Evolutionary conservation across 2,888 invertebrate species (phyloP).

Genomic region (Linnaemya vulpina): DNA sequence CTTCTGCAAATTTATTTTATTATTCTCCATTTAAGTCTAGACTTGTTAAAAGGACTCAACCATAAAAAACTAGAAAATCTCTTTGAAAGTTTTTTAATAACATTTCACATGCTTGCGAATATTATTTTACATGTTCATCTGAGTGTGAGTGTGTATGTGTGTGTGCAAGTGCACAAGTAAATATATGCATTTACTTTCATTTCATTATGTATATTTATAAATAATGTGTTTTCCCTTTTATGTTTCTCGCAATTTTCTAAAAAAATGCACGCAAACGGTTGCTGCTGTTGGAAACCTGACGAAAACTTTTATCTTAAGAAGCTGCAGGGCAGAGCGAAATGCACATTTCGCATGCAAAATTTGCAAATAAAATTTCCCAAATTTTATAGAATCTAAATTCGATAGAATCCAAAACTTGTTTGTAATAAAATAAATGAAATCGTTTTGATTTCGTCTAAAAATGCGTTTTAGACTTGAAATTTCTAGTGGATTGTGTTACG

Average conservation of each 20-base stretch:
- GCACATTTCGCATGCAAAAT: constrained; percentile 29
- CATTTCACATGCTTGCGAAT: background rate
- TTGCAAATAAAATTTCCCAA: constrained; percentile 6
- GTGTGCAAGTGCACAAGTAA: background rate
- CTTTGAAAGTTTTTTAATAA: constrained; percentile 54
- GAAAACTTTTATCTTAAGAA: constrained; percentile 20
- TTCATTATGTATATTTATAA: constrained; percentile 20
- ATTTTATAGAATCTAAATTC: background rate
- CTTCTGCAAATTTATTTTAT: background rate
- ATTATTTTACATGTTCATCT: background rate
- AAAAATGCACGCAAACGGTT: constrained; percentile 16
- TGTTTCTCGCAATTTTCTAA: constrained; percentile 12
- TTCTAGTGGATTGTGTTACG: too few relatives aligned
- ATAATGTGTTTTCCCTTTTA: background rate
- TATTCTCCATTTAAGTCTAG: constrained; percentile 50
- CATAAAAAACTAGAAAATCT: constrained; percentile 47
- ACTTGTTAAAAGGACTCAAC: constrained; percentile 33
- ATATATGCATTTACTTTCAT: background rate
- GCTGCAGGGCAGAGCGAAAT: constrained; percentile 14
- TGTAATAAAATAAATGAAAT: too few relatives aligned
- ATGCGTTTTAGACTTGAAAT: too few relatives aligned
- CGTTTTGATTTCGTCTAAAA: too few relatives aligned
- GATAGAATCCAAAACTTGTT: too few relatives aligned
- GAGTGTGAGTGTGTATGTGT: background rate
- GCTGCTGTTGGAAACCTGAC: constrained; percentile 25